These are phyloP conservation scores for Gadus chalcogrammus DNA, from an alignment of 2,113 vertebrate genomes.

Conservation along the genomic window DNA sequence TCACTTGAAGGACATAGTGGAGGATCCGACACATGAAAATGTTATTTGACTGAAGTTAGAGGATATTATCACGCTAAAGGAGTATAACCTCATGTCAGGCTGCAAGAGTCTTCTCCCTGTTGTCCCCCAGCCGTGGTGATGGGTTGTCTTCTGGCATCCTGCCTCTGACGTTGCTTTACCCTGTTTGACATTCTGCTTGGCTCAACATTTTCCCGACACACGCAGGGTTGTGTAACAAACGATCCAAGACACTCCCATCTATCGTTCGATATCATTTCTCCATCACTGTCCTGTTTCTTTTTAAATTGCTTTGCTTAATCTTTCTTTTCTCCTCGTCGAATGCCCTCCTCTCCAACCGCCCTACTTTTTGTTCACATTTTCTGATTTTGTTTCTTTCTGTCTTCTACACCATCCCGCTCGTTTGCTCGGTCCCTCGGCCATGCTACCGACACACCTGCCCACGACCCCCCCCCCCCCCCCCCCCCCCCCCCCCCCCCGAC, in stretches of 20 bases:
- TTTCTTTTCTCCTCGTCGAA: constrained; percentile 17
- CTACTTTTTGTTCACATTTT: constrained; percentile 12
- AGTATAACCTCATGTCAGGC: constrained; percentile 23
- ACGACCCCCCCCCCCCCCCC: neutral
- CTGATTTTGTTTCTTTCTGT: neutral
- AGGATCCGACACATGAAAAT: too few species aligned
- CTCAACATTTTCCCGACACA: neutral
- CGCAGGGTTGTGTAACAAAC: too few species aligned
- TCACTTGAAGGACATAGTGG: constrained; percentile 21
- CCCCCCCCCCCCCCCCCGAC: constrained; percentile 18
- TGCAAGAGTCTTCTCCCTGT: too few species aligned
- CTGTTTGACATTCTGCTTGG: neutral
- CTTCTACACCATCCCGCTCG: constrained; percentile 6
- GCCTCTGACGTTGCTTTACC: neutral
- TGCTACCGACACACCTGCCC: constrained; percentile 20
- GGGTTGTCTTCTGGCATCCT: neutral
- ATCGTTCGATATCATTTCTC: neutral
- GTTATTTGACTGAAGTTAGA: constrained; percentile 38
- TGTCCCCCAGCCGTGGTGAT: neutral
- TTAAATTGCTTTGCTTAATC: constrained; percentile 20
- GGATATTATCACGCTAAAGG: constrained; percentile 16
- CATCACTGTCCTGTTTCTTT: constrained; percentile 1
- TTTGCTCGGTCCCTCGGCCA: constrained; percentile 9
- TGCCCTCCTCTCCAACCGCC: constrained; percentile 17
- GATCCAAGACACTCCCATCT: neutral